Evolutionary conservation across 2,797 vertebrate genomes (phyloP), one percentile per base, ranked within the genome.

Genomic region (Coregonus sp.): DNA sequence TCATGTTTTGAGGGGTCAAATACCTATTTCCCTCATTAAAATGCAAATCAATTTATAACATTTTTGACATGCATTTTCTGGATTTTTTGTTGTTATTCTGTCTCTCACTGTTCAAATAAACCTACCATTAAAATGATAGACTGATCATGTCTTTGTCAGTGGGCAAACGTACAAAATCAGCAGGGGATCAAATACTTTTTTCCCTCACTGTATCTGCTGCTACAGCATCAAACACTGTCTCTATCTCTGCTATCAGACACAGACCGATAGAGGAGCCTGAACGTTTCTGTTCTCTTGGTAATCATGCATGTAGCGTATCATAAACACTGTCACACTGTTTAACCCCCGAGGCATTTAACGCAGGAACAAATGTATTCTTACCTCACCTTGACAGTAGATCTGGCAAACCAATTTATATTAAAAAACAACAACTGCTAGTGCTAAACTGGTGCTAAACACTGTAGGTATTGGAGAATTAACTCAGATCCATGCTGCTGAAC

Each of bases 341-440:
- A 70, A 15, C 4, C 59, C 25, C 52, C 71, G 72, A 80, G 1
- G 25, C 4, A 73, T 1, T 67, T 6, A 73, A 31, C 0, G 3
- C 29, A 71, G 18, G 61, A 75, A 7, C 5, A 76, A 76, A 72
- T 0, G 4, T 37, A 66, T 51, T 73, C 89, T 89, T 86, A 92
- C 91, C 87, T 85, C 80, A 59, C 63, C 29, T 63, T 63, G 59
- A 68, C 51, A 72, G 76, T 69, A 31, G 79, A 75, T 74, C 2
- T 67, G 5, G 50, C 51, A 6, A 50, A n/a, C 29, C 14, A 61
- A 70, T 14, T 63, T 0, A 61, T 20, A 61, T 25, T 18, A 1
- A 7, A 47, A 47, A 12, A 7, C 65, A 77, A 79, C 54, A n/a
- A 80, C 75, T 69, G 78, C 54, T 25, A 63, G 66, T 79, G 35